phyloP scores from a whole-genome alignment of 2,113 vertebrate species.

The Hemicordylus capensis region DNA sequence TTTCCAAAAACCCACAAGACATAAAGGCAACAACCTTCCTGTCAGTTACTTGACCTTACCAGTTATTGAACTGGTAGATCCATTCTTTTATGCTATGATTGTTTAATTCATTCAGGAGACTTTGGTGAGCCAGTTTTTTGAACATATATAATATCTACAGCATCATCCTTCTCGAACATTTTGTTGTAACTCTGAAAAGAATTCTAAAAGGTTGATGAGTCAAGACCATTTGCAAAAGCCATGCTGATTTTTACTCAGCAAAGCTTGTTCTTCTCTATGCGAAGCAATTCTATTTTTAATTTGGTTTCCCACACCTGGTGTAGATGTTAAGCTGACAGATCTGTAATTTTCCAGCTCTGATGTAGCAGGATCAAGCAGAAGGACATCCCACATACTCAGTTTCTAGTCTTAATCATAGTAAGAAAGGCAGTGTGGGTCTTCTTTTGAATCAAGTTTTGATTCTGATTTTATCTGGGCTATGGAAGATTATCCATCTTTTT shows the following conservation, averaged over 20 bases:
- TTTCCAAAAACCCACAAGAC: no score
- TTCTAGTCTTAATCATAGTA: not conserved
- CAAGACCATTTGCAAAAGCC: not conserved
- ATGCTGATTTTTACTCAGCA: not conserved
- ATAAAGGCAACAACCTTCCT: no score
- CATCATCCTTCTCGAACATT: no score
- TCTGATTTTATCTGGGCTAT: slow-evolving; percentile 39
- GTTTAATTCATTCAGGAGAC: no score
- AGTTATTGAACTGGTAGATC: no score
- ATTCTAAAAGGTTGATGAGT: no score
- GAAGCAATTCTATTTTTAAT: not conserved
- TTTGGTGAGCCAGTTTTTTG: no score
- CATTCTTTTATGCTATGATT: no score
- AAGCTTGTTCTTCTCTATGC: not conserved
- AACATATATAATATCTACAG: no score
- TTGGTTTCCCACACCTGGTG: not conserved
- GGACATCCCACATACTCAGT: not conserved
- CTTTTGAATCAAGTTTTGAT: slow-evolving; percentile 27
- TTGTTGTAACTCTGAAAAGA: no score
- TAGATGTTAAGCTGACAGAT: not conserved
- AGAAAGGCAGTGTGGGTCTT: not conserved
- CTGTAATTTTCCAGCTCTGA: not conserved
- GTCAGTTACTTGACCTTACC: no score
- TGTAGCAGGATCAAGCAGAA: not conserved
- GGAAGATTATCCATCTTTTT: slow-evolving; percentile 26